phyloP scores from a whole-genome alignment of 2,113 vertebrate species.

The Ciconia maguari region DNA sequence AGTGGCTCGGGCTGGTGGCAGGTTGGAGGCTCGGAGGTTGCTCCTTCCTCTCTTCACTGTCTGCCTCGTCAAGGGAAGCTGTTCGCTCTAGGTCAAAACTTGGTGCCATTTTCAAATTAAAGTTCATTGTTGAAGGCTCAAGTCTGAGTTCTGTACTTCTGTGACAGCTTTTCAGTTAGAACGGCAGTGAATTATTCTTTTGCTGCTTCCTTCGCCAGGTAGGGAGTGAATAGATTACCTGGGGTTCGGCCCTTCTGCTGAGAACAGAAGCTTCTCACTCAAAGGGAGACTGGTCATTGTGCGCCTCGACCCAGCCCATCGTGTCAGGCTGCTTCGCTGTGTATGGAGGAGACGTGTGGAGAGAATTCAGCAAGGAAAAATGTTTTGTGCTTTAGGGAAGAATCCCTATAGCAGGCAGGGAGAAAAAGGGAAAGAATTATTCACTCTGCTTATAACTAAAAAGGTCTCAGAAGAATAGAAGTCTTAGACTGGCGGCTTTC shows the following conservation, averaged over 20 bases:
- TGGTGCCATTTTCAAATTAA: conserved; percentile 32
- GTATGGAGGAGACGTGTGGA: neutral
- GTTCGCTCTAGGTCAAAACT: neutral
- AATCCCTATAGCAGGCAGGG: neutral
- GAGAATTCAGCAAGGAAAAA: neutral
- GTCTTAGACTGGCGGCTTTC: conserved; percentile 34
- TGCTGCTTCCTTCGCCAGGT: neutral
- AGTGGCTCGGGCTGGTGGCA: neutral
- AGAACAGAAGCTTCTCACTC: conserved; percentile 3
- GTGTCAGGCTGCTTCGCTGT: neutral
- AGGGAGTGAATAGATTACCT: conserved; percentile 42
- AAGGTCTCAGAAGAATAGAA: conserved; percentile 44
- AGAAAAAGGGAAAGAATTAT: conserved; percentile 21
- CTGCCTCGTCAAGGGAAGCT: neutral
- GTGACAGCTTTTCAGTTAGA: conserved; percentile 27
- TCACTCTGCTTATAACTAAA: conserved; percentile 24
- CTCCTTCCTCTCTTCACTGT: neutral
- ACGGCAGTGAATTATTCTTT: neutral
- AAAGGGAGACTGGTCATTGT: conserved; percentile 25
- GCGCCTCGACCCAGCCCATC: neutral
- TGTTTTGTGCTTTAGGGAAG: conserved; percentile 35
- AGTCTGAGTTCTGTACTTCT: neutral
- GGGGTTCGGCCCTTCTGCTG: conserved; percentile 1
- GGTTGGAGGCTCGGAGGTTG: neutral
- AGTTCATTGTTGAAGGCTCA: conserved; percentile 22